A percentile compares a stretch with the other conserved stretches of the same genome.
These are phyloP conservation scores for Penaeus japonicus DNA, from an alignment of 1,140 invertebrate genomes.

Conservation along the genomic window DNA sequence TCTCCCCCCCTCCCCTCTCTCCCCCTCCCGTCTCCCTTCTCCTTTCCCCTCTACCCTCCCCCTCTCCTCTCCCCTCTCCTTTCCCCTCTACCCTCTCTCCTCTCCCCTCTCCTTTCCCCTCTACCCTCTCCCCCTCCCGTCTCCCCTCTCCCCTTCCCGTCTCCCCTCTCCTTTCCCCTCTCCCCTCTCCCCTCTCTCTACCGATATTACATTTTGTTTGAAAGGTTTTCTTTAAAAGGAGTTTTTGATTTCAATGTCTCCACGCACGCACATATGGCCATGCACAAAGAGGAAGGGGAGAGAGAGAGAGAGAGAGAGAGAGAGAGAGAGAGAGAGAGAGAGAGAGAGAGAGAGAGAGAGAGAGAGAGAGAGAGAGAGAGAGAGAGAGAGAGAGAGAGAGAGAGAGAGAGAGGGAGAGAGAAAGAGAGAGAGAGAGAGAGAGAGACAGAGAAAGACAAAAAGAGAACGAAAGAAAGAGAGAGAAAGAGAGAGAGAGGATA, in stretches of 20 bases:
- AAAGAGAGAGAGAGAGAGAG: background rate
- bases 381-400: background rate
- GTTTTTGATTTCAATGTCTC: background rate
- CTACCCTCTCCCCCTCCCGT: background rate
- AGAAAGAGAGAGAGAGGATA: background rate
- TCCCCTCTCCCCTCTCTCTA: background rate
- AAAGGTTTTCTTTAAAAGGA: background rate
- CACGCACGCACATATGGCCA: background rate
- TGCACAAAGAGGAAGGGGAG: background rate
- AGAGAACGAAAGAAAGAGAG: conserved; percentile 10
- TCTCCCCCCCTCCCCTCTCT: too few relatives aligned
- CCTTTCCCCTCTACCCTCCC: too few relatives aligned
- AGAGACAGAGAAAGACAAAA: background rate
- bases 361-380: conserved; percentile 3
- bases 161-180: background rate
- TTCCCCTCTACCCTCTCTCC: too few relatives aligned
- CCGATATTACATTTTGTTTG: too few relatives aligned
- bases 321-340: background rate
- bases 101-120: background rate
- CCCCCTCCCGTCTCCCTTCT: too few relatives aligned
- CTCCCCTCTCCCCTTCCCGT: background rate
- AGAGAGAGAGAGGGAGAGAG: background rate
- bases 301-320: conserved; percentile 24
- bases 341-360: background rate
- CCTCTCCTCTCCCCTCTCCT: too few relatives aligned